These are phyloP conservation scores for Pyrocoelia pectoralis DNA, from an alignment of 2,888 invertebrate species.

Conservation along the genomic window DNA sequence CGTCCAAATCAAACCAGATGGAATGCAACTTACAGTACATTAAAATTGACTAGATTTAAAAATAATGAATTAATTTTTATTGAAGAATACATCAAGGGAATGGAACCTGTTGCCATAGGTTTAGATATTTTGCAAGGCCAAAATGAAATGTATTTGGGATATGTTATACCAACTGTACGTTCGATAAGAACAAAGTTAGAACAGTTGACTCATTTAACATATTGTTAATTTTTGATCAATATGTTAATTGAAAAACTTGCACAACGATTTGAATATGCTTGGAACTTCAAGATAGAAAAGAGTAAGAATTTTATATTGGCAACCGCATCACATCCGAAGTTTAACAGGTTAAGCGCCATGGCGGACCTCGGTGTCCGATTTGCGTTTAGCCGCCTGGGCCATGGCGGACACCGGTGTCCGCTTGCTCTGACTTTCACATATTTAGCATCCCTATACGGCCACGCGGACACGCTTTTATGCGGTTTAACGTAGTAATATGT, in stretches of 20 bases:
- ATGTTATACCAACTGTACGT: conserved; percentile 1
- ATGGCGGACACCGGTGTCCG: too few relatives aligned
- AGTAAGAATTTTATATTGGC: conserved; percentile 5
- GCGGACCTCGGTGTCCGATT: too few relatives aligned
- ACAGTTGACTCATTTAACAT: not conserved
- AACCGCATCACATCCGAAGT: not conserved
- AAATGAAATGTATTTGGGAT: not conserved
- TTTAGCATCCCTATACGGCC: too few relatives aligned
- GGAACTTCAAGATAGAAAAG: conserved; percentile 1
- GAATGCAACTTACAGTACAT: conserved; percentile 3
- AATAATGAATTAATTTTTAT: not conserved
- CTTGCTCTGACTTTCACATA: too few relatives aligned
- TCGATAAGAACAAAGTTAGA: not conserved
- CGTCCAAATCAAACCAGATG: not conserved
- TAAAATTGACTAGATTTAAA: conserved; percentile 7
- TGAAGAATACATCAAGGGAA: not conserved
- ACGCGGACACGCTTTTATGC: too few relatives aligned
- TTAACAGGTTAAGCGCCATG: too few relatives aligned
- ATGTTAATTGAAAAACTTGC: conserved; percentile 7
- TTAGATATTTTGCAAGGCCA: conserved; percentile 10
- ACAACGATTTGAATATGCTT: not conserved
- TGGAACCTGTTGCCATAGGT: not conserved
- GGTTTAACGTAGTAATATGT: too few relatives aligned
- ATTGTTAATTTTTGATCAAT: not conserved
- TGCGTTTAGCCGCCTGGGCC: too few relatives aligned